Base-by-base conservation (phyloP, 2,797 vertebrate genomes). In the Diglossa cyanea region DNA sequence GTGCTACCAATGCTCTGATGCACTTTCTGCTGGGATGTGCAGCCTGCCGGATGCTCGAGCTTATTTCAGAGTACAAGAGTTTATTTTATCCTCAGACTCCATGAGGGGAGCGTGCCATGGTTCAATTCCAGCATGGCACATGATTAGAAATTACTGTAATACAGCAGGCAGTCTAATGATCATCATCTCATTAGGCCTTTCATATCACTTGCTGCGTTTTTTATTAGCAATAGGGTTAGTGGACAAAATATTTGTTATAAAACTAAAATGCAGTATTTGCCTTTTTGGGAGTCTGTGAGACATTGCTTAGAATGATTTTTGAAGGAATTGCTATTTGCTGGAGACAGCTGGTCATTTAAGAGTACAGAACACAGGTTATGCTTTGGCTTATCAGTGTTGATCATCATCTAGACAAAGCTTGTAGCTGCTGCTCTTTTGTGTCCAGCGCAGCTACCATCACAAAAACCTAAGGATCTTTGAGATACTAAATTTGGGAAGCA, bases 71-170 rank as follows among this genome's bases (percentile, higher is more conserved):
- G 20, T 21, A 39, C 4, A 13, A 30, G n/a, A 44, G 17, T 37
- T 24, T 58, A 10, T 83, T 90, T 95, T 71, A 25, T 80, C 54
- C 75, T 61, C 2, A 21, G 60, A 53, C 23, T 85, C 16, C n/a
- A 35, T 0, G 0, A 74, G 17, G 13, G 19, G n/a, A 57, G 17
- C 0, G 0, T 63, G 57, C 40, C 3, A 5, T 55, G 42, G 48
- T 63, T 73, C 61, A 40, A 2, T 37, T 60, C 31, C 53, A 74
- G 2, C 28, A 23, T 15, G 44, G 47, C 72, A 66, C 5, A 3
- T 6, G 2, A 50, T 78, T 61, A 68, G 70, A 53, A 77, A 74
- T 73, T 17, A 42, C 7, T 88, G 76, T 73, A 76, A 88, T 73
- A 23, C 47, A 66, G 40, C 25, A 76, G 60, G 10, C 9, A 8